Evolutionary conservation across 1,140 invertebrate species (phyloP), one percentile per base, ranked within the genome.

Genomic region (Chionoecetes opilio): DNA sequence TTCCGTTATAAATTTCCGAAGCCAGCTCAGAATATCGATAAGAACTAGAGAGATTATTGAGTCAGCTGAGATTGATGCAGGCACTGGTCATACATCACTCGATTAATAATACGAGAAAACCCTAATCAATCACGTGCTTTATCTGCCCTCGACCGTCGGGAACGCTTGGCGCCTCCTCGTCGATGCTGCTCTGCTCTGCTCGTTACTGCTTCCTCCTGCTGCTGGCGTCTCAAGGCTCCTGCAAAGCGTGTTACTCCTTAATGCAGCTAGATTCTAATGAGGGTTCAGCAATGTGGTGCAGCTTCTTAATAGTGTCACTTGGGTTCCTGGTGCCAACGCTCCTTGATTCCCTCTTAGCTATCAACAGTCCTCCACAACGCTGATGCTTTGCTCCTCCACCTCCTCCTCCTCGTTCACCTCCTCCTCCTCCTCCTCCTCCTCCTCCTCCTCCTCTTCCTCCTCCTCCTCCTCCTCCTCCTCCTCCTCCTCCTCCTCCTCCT

Each of bases 121-220:
- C 63, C 63, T 75, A 75, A 75, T 75, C 63, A 75, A 75, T 75
- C 63, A 75, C 63, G 8, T 75, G 63, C 63, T 75, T 75, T 75
- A 75, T 75, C 63, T 75, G 63, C 63, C 63, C 63, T 75, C 63
- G 63, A 75, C 63, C 63, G 63, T 75, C 63, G 63, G 63, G 63
- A 75, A 75, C 21, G 21, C 63, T 75, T 75, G 63, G 63, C 63
- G 63, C 63, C 63, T 21, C 21, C 63, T 75, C 63, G 63, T 75
- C 63, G 11, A 75, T 11, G 63, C 63, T 75, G 63, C 9, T 75
- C 9, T 75, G 63, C 1, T n/a, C 46, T 53, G 11, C 46, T 14
- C 46, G 2, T 17, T 53, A 53, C 46, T 53, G 0, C 21, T 9
- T 17, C 46, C 21, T 53, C 46, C 46, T 75, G 63, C 11, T 75